Percentiles rank a stretch among this genome's conserved stretches.
These are phyloP conservation scores for Calephelis nemesis DNA, from an alignment of 1,140 invertebrate genomes.

Conservation along the genomic window DNA sequence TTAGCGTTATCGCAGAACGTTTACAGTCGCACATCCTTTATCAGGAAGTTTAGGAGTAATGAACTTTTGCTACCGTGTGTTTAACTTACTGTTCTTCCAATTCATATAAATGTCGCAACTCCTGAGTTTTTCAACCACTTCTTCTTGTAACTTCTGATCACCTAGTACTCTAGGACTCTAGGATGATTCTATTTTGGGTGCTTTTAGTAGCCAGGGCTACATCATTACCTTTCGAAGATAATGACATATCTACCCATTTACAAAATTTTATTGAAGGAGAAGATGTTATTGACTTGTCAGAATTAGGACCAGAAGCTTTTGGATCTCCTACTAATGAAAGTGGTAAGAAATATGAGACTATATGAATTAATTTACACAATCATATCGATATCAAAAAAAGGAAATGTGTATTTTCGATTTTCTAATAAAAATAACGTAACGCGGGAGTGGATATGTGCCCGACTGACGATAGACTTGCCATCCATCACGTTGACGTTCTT, in stretches of 20 bases:
- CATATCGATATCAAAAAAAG: no score
- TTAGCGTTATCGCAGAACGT: conserved; percentile 10
- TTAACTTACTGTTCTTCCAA: conserved; percentile 40
- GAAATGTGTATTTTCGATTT: no score
- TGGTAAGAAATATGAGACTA: conserved; percentile 52
- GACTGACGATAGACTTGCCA: no score
- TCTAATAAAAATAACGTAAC: no score
- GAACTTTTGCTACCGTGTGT: conserved; percentile 47
- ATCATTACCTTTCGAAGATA: conserved; percentile 38
- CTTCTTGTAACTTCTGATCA: conserved; percentile 38
- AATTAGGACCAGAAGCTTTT: conserved; percentile 68
- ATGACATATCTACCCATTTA: conserved; percentile 35
- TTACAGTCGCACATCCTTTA: conserved; percentile 41
- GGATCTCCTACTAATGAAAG: conserved; percentile 77
- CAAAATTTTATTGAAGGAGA: conserved; percentile 43
- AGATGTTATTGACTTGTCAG: conserved; percentile 72
- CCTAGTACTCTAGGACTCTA: conserved; percentile 38
- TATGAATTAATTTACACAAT: not conserved
- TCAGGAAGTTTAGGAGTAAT: conserved; percentile 56
- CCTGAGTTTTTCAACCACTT: conserved; percentile 34
- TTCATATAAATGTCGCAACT: conserved; percentile 48
- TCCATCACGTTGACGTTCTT: no score
- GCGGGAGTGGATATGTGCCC: no score
- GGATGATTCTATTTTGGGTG: conserved; percentile 14
- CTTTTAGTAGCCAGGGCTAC: conserved; percentile 25